Base-by-base conservation (phyloP, 2,888 invertebrate genomes). In the Erebia palarica region DNA sequence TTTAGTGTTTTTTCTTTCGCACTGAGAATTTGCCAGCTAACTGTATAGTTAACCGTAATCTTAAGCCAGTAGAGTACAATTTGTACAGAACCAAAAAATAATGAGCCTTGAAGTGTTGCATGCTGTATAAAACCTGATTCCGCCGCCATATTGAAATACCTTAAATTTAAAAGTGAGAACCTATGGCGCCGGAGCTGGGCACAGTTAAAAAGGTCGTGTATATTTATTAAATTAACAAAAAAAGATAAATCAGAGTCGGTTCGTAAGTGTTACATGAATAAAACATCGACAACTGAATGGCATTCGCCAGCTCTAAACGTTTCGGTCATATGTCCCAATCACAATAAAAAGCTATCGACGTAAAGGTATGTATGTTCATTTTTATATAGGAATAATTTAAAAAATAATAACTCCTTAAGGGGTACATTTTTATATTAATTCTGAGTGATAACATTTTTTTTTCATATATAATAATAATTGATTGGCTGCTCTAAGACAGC, bases 251-350 rank as follows among this genome's bases (percentile, higher is more conserved):
- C 47, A n/a, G 76, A 84, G 78, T 86, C 78, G 75, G 79, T 84
- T 78, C 80, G 78, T 80, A 85, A 84, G 86, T 87, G 87, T 88
- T 81, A 84, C 77, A 86, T 86, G 84, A 86, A 83, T 84, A 81
- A 83, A 85, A 88, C 86, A 86, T 85, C 80, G 84, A 87, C 78
- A 84, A 84, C 81, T 81, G 80, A 85, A 83, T 82, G 80, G 80
- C 82, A 77, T 78, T 75, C 68, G 70, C 68, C 72, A 75, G 74
- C 74, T 77, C 69, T 75, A 75, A 76, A 69, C 75, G 74, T 66
- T 73, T 70, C 65, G 47, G n/a, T 51, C 59, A 67, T n/a, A 36
- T 36, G 1, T n/a, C 8, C 36, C 36, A 59, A 27, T 36, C 14
- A 36, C 16, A 47, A 47, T 47, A 47, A 47, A 47, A 4, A 2